A percentile compares a stretch with the other conserved stretches of the same genome.
Evolutionary conservation across 2,113 vertebrate genomes (phyloP).

Genomic region (Caranx melampygus): DNA sequence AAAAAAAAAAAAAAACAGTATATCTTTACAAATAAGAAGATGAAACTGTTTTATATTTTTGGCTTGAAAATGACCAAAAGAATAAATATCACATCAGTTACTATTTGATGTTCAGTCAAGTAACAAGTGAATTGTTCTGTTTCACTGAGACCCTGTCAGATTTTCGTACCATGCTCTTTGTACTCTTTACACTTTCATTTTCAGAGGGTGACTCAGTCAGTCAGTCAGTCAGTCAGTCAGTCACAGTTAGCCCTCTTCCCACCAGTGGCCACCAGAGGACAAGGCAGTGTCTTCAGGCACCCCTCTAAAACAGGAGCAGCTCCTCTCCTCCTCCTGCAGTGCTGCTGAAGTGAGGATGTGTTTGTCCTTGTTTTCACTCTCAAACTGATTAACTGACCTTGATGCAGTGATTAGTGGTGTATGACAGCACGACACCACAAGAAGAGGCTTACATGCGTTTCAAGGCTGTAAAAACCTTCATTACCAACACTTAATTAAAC

Average conservation of each 20-base stretch:
- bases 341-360: slow-evolving; percentile 36
- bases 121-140: not conserved
- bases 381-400: slow-evolving; percentile 67
- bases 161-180: not conserved
- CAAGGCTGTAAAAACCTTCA: slow-evolving; percentile 23
- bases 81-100: too few relatives aligned
- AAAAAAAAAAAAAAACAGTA: not conserved
- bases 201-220: not conserved
- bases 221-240: not conserved
- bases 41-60: not conserved
- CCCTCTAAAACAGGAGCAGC: slow-evolving; percentile 9
- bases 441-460: slow-evolving; percentile 29
- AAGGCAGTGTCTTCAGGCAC: not conserved
- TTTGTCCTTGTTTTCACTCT: slow-evolving; percentile 48
- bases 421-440: slow-evolving; percentile 43
- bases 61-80: too few relatives aligned
- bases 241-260: not conserved
- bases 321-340: not conserved
- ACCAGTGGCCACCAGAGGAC: slow-evolving; percentile 18
- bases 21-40: not conserved
- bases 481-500: slow-evolving; percentile 23
- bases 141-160: not conserved
- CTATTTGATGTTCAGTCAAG: not conserved
- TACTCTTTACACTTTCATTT: not conserved
- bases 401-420: slow-evolving; percentile 42